These are phyloP conservation scores for Cyprinodon tularosa DNA, from an alignment of 2,113 vertebrate genomes.

Conservation along the genomic window DNA sequence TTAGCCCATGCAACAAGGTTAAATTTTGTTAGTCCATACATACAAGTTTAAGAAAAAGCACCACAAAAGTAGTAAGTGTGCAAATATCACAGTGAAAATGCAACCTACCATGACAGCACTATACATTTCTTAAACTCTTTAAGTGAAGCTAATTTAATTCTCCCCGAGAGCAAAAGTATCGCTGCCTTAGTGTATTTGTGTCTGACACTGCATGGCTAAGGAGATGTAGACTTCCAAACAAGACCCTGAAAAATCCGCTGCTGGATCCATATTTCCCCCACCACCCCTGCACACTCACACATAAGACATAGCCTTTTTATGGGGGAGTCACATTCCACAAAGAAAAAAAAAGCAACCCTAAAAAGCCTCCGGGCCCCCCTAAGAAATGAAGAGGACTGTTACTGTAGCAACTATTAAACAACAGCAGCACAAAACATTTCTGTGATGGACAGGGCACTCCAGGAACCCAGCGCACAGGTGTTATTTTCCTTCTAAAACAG, in stretches of 20 bases:
- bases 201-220: slow-evolving; percentile 11
- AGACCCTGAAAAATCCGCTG: slow-evolving; percentile 60
- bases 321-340: slow-evolving; percentile 74
- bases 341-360: slow-evolving; percentile 80
- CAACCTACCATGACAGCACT: slow-evolving; percentile 30
- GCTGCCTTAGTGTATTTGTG: slow-evolving; percentile 24
- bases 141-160: slow-evolving; percentile 26
- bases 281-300: background rate
- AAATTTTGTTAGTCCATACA: slow-evolving; percentile 17
- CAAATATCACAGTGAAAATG: slow-evolving; percentile 31
- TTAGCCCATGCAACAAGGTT: background rate
- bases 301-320: slow-evolving; percentile 38
- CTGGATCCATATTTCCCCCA: slow-evolving; percentile 35
- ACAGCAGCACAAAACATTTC: slow-evolving; percentile 78
- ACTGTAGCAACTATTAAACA: slow-evolving; percentile 76
- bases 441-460: slow-evolving; percentile 72
- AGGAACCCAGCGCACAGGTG: slow-evolving; percentile 70
- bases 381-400: slow-evolving; percentile 75
- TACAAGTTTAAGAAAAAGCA: slow-evolving; percentile 36
- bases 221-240: slow-evolving; percentile 33
- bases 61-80: slow-evolving; percentile 64
- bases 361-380: slow-evolving; percentile 74
- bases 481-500: slow-evolving; percentile 70
- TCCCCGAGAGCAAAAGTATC: slow-evolving; percentile 26
- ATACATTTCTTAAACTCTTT: background rate